These are phyloP conservation scores for Coptotermes formosanus DNA, from an alignment of 1,140 invertebrate genomes.

Conservation along the genomic window DNA sequence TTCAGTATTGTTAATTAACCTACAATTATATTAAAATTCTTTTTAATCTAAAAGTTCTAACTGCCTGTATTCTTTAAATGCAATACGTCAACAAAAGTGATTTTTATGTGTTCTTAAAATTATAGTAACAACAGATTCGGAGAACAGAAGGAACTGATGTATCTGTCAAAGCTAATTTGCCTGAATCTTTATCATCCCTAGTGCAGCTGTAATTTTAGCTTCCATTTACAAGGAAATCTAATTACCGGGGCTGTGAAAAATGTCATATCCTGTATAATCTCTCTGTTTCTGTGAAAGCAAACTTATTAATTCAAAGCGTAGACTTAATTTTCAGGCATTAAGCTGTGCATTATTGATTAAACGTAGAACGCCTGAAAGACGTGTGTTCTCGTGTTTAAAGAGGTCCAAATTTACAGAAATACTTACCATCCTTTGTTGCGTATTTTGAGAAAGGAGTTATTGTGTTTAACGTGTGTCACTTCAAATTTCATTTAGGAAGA, in stretches of 20 bases:
- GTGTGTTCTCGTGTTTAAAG: not conserved
- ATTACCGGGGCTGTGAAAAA: not conserved
- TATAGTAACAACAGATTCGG: no score
- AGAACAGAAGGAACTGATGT: no score
- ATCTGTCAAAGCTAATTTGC: not conserved
- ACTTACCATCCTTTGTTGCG: not conserved
- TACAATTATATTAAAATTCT: no score
- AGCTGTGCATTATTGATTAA: not conserved
- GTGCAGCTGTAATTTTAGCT: not conserved
- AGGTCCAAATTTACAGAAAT: not conserved
- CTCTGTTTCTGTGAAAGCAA: not conserved
- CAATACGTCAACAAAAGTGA: no score
- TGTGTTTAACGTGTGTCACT: no score
- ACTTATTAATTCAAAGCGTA: conserved; percentile 3
- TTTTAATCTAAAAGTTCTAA: no score
- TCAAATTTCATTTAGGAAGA: no score
- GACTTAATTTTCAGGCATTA: not conserved
- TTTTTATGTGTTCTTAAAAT: no score
- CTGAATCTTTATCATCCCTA: not conserved
- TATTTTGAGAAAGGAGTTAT: no score
- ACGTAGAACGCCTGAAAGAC: not conserved
- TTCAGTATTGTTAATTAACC: no score
- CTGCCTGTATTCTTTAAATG: no score
- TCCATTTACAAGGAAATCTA: not conserved
- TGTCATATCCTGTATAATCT: not conserved